phyloP scores from a whole-genome alignment of 2,888 invertebrate species.

The Drosophila planitibia region DNA sequence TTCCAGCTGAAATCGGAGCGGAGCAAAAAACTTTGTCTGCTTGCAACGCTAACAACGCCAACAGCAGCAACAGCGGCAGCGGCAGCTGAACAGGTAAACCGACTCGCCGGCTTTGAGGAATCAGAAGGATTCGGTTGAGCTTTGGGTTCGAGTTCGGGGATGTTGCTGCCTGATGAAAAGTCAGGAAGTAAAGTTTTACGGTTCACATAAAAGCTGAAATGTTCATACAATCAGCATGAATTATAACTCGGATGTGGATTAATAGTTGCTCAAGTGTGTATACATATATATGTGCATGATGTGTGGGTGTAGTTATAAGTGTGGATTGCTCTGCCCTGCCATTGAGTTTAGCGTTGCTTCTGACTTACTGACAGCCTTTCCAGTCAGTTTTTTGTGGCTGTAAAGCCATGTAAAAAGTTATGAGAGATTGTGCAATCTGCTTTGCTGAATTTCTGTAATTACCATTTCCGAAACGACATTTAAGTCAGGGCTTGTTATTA shows the following conservation, averaged over 20 bases:
- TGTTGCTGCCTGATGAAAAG: constrained; percentile 70
- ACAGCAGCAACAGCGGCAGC: neutral
- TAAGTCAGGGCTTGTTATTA: constrained; percentile 5
- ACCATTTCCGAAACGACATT: constrained; percentile 30
- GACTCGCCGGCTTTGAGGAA: constrained; percentile 7
- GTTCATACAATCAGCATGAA: constrained; percentile 82
- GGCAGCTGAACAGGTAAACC: constrained; percentile 44
- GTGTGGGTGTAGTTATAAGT: constrained; percentile 18
- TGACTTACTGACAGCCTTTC: constrained; percentile 44
- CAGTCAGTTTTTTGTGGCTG: constrained; percentile 42
- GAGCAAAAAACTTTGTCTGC: constrained; percentile 61
- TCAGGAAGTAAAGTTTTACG: constrained; percentile 81
- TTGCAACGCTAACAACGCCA: constrained; percentile 31
- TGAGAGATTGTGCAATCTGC: constrained; percentile 26
- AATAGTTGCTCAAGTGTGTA: constrained; percentile 69
- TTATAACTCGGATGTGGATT: constrained; percentile 82
- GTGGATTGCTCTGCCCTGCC: constrained; percentile 9
- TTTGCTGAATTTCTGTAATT: constrained; percentile 50
- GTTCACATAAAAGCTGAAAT: constrained; percentile 81
- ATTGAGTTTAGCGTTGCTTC: constrained; percentile 34
- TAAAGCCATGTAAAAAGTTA: constrained; percentile 44
- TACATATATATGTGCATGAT: constrained; percentile 1
- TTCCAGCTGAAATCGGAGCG: constrained; percentile 57
- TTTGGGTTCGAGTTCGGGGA: constrained; percentile 20
- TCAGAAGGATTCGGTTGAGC: constrained; percentile 19